Conservation (phyloP, 2,797 vertebrate genomes). For the Sebastes itinus region DNA sequence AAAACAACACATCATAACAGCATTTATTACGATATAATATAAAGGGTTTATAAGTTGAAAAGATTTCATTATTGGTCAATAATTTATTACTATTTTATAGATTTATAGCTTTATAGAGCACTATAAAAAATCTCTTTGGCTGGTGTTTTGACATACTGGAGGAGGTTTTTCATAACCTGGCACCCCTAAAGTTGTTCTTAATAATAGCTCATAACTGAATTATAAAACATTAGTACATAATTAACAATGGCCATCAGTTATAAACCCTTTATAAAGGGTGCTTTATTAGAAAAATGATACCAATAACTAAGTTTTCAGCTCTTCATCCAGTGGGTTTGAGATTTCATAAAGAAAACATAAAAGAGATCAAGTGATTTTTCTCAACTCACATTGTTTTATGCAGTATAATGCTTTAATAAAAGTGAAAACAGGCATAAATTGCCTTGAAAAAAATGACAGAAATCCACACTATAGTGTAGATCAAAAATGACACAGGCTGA, state of each 20-base stretch:
- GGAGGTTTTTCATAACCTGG: neutral
- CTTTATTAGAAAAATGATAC: neutral
- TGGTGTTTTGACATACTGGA: neutral
- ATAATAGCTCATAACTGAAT: neutral
- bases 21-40: neutral
- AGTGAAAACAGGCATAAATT: neutral
- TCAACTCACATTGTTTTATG: neutral
- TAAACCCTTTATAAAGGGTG: neutral
- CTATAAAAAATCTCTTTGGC: neutral
- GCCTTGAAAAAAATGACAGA: neutral
- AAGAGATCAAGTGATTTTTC: neutral
- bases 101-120: neutral
- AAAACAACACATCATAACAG: neutral
- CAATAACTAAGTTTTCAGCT: neutral
- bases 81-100: neutral
- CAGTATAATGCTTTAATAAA: neutral
- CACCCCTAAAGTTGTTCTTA: too few relatives aligned
- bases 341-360: neutral
- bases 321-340: neutral
- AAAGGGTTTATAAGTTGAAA: neutral
- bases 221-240: neutral
- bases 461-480: neutral
- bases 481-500: neutral
- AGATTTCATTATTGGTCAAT: neutral
- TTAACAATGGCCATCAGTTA: neutral